Evolutionary conservation across 1,140 invertebrate genomes (phyloP), one percentile per base, ranked within the genome.

Genomic region (Anastrepha obliqua): DNA sequence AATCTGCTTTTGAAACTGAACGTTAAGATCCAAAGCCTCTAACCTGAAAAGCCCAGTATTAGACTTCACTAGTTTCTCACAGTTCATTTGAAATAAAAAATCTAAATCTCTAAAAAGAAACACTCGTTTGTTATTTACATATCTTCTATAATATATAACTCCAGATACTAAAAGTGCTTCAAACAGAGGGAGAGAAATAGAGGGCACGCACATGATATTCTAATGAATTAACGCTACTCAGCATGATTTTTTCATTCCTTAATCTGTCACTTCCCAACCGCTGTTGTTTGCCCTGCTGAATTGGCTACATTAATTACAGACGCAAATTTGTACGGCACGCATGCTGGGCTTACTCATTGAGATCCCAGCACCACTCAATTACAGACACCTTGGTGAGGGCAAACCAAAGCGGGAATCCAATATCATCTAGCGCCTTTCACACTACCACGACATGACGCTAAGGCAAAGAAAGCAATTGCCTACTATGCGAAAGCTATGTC

Each of bases 301-400:
- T 67, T 67, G 9, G 11, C 65, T 42, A 29, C 11, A 67, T 67
- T 67, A 67, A 67, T 67, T 67, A 20, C 65, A 0, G 39, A 29
- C 65, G 39, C 65, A 67, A 67, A 67, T 67, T 67, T 67, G 65
- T 29, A 67, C 13, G 29, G 65, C 65, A 29, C 29, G 13, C 65
- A 67, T 42, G 65, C 65, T 67, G 39, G 39, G 65, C 29, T 42
- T 29, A 67, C 65, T 42, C 29, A 9, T 11, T 20, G 29, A 29
- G 29, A 29, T 29, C 29, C 29, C 29, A 29, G 29, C 29, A 29
- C 29, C 29, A 29, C 29, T 29, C 29, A 29, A 29, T 29, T 29
- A 29, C 0, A 29, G 29, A 29, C 29, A 29, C 29, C 29, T 29
- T 29, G 29, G 29, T 29, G 65, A 4, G 29, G 20, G 0, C 60